Evolutionary conservation across 30 jellyfish, hydroid and myxozoan genomes (phyloP).

Genomic region (Aurelia aurita): DNA sequence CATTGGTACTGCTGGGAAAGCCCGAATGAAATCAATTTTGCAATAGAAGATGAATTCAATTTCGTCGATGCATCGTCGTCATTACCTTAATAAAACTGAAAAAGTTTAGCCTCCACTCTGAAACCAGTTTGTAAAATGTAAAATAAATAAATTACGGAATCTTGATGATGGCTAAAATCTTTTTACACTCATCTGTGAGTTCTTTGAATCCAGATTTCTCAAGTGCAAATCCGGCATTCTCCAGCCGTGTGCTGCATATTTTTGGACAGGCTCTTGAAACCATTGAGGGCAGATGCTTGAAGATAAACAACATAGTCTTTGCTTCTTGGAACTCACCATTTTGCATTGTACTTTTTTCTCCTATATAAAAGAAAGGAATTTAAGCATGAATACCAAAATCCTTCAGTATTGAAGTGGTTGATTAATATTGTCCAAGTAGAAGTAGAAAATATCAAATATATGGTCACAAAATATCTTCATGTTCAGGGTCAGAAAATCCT

Average conservation of each 20-base stretch:
- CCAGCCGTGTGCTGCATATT: slow-evolving; percentile 35
- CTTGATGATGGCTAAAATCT: slow-evolving; percentile 48
- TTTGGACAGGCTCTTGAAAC: slow-evolving; percentile 32
- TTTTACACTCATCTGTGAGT: slow-evolving; percentile 75
- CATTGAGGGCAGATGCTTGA: slow-evolving; percentile 62
- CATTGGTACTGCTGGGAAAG: too few relatives aligned
- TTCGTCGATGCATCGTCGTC: too few relatives aligned
- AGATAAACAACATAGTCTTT: slow-evolving; percentile 40
- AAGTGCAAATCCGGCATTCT: slow-evolving; percentile 44
- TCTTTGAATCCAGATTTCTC: slow-evolving; percentile 59
- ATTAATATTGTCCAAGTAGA: not conserved
- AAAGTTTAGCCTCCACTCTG: too few relatives aligned
- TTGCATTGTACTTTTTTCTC: not conserved
- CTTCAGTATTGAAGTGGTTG: not conserved
- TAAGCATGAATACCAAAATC: not conserved
- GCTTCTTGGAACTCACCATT: slow-evolving; percentile 53
- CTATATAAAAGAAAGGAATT: not conserved
- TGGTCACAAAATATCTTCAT: too few relatives aligned
- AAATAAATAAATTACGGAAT: not conserved
- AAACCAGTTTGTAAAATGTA: too few relatives aligned
- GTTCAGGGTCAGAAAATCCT: too few relatives aligned
- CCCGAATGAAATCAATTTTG: too few relatives aligned
- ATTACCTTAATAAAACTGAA: too few relatives aligned
- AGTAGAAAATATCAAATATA: too few relatives aligned
- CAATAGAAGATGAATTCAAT: too few relatives aligned